Conservation (phyloP, 2,113 vertebrate genomes). For the Zosterops borbonicus region DNA sequence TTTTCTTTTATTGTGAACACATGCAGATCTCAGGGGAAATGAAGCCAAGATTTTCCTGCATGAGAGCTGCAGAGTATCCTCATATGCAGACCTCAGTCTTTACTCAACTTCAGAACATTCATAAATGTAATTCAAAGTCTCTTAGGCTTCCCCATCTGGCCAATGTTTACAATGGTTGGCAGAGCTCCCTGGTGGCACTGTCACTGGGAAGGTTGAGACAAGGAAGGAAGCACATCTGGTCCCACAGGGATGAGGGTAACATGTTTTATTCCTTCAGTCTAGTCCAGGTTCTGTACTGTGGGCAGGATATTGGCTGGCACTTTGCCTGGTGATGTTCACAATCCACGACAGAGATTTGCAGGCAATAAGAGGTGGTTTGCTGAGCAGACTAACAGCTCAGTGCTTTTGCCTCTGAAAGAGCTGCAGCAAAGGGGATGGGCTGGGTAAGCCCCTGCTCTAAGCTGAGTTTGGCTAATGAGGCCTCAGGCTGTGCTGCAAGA, state of each 20-base stretch:
- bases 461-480: background rate
- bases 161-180: background rate
- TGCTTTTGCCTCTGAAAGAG: background rate
- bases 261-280: background rate
- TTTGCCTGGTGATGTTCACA: background rate
- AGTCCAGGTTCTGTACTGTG: background rate
- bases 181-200: background rate
- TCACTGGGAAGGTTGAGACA: background rate
- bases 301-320: background rate
- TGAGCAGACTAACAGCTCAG: background rate
- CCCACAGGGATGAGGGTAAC: background rate
- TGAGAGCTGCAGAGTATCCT: background rate
- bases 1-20: background rate
- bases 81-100: background rate
- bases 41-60: background rate
- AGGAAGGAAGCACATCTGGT: fast-evolving
- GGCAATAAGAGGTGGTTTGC: background rate
- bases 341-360: background rate
- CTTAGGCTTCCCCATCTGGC: background rate
- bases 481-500: background rate
- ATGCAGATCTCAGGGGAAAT: background rate
- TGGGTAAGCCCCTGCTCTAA: background rate
- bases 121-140: background rate
- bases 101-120: background rate
- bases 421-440: background rate